Base-by-base conservation (phyloP, 1,140 invertebrate genomes). In the Geopemphigus sp. region DNA sequence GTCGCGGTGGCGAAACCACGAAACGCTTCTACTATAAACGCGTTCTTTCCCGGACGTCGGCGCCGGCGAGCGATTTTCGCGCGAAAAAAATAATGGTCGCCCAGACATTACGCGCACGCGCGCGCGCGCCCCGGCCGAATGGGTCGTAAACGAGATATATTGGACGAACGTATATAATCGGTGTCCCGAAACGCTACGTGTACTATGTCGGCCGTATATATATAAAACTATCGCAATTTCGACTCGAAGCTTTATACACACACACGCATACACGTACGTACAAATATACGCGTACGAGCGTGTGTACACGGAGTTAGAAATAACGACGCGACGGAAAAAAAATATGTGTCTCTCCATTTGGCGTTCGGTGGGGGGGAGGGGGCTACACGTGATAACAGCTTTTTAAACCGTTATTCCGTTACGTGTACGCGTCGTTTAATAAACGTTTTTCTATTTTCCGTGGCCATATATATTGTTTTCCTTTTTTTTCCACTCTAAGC, bases 61-160 rank as follows among this genome's bases (percentile, higher is more conserved):
- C 17, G 45, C 2, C 12, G 22, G 22, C 6, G 64, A 68, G 39
- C 5, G 39, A 10, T 50, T 26, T 24, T 15, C 66, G 66, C 6
- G 22, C 1, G 47, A 12, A 24, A 4, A 24, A 24, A 68, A 68
- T 50, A 47, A 68, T 17, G 47, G 66, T 68, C 39, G 39, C 64
- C n/a, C 64, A 47, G 11, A 47, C n/a, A 15, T 64, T 47, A 22
- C 39, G n/a, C 11, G 24, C 64, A 24, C n/a, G 66, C 32, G 32
- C 8, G 3, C 32, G 32, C 32, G 3, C 32, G 32, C 32, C 32
- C 32, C 39, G 39, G n/a, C 32, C 3, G 50, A 68, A 68, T 68
- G 66, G 66, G 66, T 68, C 66, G 39, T 68, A 68, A 68, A 68
- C 26, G 66, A 68, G 66, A 68, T 68, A 68, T 68, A 68, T 68